Base-by-base conservation (phyloP, 2,113 vertebrate species). In the Python bivittatus region DNA sequence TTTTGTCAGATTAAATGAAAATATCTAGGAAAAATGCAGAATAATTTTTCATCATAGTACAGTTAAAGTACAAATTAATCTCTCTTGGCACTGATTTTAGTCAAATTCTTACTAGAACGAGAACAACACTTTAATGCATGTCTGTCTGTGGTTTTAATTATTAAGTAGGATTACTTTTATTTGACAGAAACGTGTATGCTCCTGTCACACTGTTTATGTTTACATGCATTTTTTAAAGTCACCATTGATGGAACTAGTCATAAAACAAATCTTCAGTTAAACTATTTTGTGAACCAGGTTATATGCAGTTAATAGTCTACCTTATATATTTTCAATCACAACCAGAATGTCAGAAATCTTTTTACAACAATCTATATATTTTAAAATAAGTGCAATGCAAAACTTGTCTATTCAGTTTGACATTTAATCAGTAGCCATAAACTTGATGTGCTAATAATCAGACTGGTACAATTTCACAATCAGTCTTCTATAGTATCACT, bases 301-400 rank as follows among this genome's bases (percentile, higher is more conserved):
- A 93, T 95, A 94, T 96, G 96, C 97, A 98, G 95, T 97, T 96
- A 97, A 97, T 97, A 94, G 95, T 91, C 96, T 97, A 95, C 95
- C 97, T 97, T 97, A 97, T 94, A 94, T 96, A 94, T 97, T 97
- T 95, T 94, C 91, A 93, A 29, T 94, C 92, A 96, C 90, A 94
- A 79, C 85, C 68, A 87, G 42, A 93, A 88, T 88, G 38, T 94
- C 93, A 92, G 93, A 96, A 87, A 90, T 53, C 85, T 94, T 97
- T 96, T 89, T 88, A 95, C 95, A 97, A 95, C 88, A 96, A 90
- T 25, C 23, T 44, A 72, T 88, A 83, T 91, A 93, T 44, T 96
- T 68, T 97, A 95, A 95, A 96, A 93, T 53, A 94, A 89, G 86
- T 96, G 93, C 95, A 89, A 61, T 91, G 92, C 94, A 96, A 96